phyloP scores from a whole-genome alignment of 2,113 vertebrate species.

The Tichodroma muraria region DNA sequence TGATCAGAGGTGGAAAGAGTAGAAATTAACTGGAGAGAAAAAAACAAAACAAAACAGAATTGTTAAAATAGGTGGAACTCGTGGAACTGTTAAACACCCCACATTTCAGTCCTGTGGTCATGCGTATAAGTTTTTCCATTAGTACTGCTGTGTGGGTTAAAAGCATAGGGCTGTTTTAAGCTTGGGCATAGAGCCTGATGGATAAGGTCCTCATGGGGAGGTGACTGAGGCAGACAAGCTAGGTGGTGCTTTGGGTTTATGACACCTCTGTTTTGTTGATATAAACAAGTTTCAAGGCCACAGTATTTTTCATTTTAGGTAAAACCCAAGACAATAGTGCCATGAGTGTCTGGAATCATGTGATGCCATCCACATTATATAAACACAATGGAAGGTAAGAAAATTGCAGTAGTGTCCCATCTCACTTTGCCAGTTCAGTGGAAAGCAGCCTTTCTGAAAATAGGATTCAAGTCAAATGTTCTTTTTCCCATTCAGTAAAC shows the following conservation, averaged over 20 bases:
- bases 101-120: not conserved
- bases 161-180: not conserved
- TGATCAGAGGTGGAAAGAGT: conserved; percentile 71
- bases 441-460: not conserved
- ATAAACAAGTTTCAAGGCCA: not conserved
- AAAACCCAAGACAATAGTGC: not conserved
- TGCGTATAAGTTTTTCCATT: not conserved
- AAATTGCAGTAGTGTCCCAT: not conserved
- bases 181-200: not conserved
- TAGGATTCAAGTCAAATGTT: not conserved
- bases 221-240: not conserved
- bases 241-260: not conserved
- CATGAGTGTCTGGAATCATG: not conserved
- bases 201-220: not conserved
- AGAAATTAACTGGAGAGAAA: conserved; percentile 72
- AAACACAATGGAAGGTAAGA: not conserved
- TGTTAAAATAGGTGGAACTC: conserved; percentile 48
- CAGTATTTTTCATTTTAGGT: not conserved
- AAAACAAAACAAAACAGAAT: conserved; percentile 66
- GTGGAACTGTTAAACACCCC: conserved; percentile 1
- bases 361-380: not conserved
- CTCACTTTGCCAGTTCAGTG: not conserved
- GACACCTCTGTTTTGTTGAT: not conserved
- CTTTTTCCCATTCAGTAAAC: not conserved
- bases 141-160: not conserved